These are phyloP conservation scores for Pseudococcus viburni DNA, from an alignment of 2,888 invertebrate species.

Conservation along the genomic window DNA sequence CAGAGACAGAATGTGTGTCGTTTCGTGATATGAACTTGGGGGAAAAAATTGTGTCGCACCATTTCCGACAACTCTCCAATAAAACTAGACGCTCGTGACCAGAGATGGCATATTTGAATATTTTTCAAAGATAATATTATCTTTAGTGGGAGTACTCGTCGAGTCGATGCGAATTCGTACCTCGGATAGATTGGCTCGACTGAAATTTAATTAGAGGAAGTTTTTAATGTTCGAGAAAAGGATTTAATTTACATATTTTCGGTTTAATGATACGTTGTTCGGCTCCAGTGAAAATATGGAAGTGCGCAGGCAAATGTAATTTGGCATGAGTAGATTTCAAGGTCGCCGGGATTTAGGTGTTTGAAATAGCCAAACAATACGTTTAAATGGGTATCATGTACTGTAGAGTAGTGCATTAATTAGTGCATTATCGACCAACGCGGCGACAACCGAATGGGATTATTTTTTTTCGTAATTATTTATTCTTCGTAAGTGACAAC, in stretches of 20 bases:
- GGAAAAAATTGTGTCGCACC: too few species aligned
- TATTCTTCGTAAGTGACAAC: not conserved
- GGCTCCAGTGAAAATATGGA: not conserved
- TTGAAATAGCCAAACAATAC: not conserved
- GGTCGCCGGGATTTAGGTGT: not conserved
- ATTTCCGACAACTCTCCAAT: too few species aligned
- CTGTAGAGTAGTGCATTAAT: not conserved
- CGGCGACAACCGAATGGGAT: not conserved
- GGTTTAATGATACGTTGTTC: not conserved
- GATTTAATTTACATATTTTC: not conserved
- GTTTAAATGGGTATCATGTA: not conserved
- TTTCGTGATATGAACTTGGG: too few species aligned
- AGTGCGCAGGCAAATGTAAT: not conserved
- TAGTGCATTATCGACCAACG: not conserved
- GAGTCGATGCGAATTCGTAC: too few species aligned
- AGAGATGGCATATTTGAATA: too few species aligned
- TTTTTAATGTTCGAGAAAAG: not conserved
- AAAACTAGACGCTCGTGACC: too few species aligned
- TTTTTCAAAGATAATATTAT: too few species aligned
- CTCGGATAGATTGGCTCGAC: too few species aligned
- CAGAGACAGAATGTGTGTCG: too few species aligned
- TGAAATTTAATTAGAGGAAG: not conserved
- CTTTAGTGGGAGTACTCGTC: too few species aligned
- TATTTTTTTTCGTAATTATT: not conserved
- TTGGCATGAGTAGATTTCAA: not conserved